Evolutionary conservation across 2,888 invertebrate genomes (phyloP).

Genomic region (Brenthis ino): DNA sequence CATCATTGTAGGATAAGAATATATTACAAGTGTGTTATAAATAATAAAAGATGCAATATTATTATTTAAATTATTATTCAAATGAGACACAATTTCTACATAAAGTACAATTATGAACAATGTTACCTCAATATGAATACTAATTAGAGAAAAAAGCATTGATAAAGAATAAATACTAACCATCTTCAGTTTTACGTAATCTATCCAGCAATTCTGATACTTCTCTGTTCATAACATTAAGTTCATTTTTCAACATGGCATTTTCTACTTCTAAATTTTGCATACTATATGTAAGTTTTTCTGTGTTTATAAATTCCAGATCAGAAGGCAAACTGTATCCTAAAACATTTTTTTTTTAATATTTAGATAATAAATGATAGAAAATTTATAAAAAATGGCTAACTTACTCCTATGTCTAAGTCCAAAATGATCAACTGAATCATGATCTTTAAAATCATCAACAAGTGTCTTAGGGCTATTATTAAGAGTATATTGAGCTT

Average conservation of each 20-base stretch:
- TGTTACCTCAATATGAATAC: no score
- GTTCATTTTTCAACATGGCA: constrained; percentile 74
- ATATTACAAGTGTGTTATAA: no score
- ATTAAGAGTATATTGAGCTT: constrained; percentile 51
- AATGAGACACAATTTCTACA: no score
- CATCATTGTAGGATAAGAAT: no score
- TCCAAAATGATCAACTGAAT: constrained; percentile 47
- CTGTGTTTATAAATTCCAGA: constrained; percentile 51
- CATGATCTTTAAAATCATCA: constrained; percentile 51
- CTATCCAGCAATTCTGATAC: constrained; percentile 61
- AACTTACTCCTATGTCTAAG: constrained; percentile 62
- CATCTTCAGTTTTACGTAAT: constrained; percentile 64
- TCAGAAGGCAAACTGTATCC: constrained; percentile 65
- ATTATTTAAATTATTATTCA: no score
- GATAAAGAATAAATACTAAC: constrained; percentile 55
- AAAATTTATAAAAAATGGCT: not conserved
- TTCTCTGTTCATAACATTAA: constrained; percentile 70
- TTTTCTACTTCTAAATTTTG: constrained; percentile 74
- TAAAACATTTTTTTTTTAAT: constrained; percentile 36
- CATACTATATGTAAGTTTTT: constrained; percentile 55
- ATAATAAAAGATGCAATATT: no score
- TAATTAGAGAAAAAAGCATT: no score
- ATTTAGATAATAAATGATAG: no score
- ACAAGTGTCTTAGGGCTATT: constrained; percentile 59
- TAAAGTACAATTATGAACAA: no score